Base-by-base conservation (phyloP, 2,797 vertebrate genomes). In the Anableps anableps region DNA sequence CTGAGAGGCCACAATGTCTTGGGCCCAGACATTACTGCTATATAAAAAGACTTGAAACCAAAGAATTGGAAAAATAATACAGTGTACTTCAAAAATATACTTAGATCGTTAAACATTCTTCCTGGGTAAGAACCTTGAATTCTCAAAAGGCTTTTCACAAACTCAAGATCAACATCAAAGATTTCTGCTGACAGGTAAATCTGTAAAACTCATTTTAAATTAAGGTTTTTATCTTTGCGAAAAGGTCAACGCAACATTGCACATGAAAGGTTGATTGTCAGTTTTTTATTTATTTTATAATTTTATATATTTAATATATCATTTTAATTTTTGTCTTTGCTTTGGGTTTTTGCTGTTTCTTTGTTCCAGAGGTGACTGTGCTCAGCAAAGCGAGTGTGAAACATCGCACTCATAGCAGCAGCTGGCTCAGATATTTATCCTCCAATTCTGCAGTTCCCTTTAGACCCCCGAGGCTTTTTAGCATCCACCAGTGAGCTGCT, bases 101-200 rank as follows among this genome's bases (percentile, higher is more conserved):
- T 2, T n/a, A n/a, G n/a, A n/a, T n/a, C n/a, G n/a, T 5, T 9
- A 47, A 47, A 58, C 23, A 0, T 55, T 21, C 58, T 50, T 79
- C n/a, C 41, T 4, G 29, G 58, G 34, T 26, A 11, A 78, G 80
- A 83, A 64, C 34, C 29, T 51, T 84, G 45, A 80, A 80, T 87
- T 85, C 80, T 81, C 50, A 73, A 89, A 92, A 89, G 89, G 88
- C 58, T 77, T 38, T 83, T 85, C 64, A 80, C 60, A 58, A 81
- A 79, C 45, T 26, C 62, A 83, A 26, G 13, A 23, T 41, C 13
- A 29, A 72, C n/a, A 36, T 79, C 29, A 62, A 79, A 21, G 68
- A 72, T 36, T 26, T 72, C 9, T 26, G 2, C 74, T 66, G 53
- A 84, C 72, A 70, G 3, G 31, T 76, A 76, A 73, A 74, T 74